Base-by-base conservation (phyloP, 2,113 vertebrate genomes). In the Psettodes erumei region DNA sequence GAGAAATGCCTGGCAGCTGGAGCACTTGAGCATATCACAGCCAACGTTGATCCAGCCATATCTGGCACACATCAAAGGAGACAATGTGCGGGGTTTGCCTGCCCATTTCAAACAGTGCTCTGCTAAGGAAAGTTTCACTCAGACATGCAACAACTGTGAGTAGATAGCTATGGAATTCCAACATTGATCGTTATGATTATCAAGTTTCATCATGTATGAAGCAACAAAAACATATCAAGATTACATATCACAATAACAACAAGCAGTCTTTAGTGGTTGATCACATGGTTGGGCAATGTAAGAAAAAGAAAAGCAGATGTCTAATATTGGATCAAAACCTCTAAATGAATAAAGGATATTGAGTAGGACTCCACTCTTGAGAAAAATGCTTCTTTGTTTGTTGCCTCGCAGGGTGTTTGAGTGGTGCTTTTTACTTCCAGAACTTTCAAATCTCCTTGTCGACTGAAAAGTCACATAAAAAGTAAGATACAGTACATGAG, bases 1-100 rank as follows among this genome's bases (percentile, higher is more conserved):
- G 11, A 99, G 96, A 86, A 96, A 96, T 16, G 96, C 96, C 60
- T 97, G 95, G 84, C 97, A 99, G 91, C 95, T 97, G 88, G 95
- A 95, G 76, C 97, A 99, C 78, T 96, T 95, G 12, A 99, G 91
- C 95, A 97, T 92, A 66, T 99, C 97, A 0, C 95, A 94, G 37
- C 96, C 95, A 2, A 97, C 85, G 0, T 93, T 97, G 82, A 93
- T 71, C 97, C 97, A 99, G 73, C 97, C 97, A 0, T 96, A 97
- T 32, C 92, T 87, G 51, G 97, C 96, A 1, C 97, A 99, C 74
- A 95, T 92, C 27, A 98, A 90, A 0, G 97, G 97, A 0, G 96
- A 98, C 48, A 99, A 84, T 19, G 88, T 83, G 0, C 53, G 81
- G n/a, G 97, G 96, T 70, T 98, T 98, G 3, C 96, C 97, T 1